Evolutionary conservation across 2,888 invertebrate genomes (phyloP), one percentile per base, ranked within the genome.

Genomic region (Tetragnatha montana): DNA sequence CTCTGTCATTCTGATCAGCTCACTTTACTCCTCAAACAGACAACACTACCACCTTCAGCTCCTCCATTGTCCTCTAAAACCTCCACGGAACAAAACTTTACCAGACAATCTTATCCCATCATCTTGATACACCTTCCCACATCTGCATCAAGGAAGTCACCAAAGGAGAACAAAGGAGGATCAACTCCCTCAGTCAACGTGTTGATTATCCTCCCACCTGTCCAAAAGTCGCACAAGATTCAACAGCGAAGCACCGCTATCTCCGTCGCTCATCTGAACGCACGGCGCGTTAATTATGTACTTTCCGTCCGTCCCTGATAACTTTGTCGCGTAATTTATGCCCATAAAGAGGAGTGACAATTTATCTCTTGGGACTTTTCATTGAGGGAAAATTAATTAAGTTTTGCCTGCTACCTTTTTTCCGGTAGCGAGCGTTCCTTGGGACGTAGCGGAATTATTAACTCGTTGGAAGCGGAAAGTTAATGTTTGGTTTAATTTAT

Each of bases 321-420:
- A 60, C 60, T 60, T 60, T 60, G 60, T 60, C 60, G 60, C 60
- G 60, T 60, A 60, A 60, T 60, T 60, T 60, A 60, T 60, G 60
- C 60, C 17, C 60, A 60, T 60, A 60, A 60, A 60, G 60, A 60
- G 60, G 60, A 10, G 60, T 60, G 60, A 60, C 60, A 60, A 60
- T 60, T 60, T 60, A 60, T 60, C 60, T 60, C 60, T 60, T 60
- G 60, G 60, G 60, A n/a, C 60, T 60, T 60, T 60, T 60, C 60
- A 60, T 60, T 60, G 60, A 60, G 12, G 60, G 60, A 60, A 60
- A 60, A 60, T 60, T 60, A 60, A 60, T 60, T 60, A 60, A 60
- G 60, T 60, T 60, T 60, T 60, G 12, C 60, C 14, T 10, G 14
- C 12, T 60, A 10, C 17, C 0, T 60, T 60, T 17, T 17, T 60